Base-by-base conservation (phyloP, 2,797 vertebrate genomes). In the Numenius phaeopus region DNA sequence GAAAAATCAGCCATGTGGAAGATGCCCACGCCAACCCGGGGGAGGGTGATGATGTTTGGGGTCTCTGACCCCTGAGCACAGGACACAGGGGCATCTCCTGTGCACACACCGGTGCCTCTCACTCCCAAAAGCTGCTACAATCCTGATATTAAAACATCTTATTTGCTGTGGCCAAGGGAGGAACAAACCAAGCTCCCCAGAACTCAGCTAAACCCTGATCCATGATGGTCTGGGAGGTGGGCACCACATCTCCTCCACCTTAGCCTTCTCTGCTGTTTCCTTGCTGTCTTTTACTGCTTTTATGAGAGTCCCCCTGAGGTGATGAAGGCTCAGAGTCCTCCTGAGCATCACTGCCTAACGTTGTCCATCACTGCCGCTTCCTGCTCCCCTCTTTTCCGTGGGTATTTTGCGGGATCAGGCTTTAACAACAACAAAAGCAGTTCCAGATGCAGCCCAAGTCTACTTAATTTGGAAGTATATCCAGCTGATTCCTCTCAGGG, bases 151-250 rank as follows among this genome's bases (percentile, higher is more conserved):
- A 29, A 83, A 83, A 39, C 22, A 2, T 8, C 23, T 19, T 3
- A 0, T 67, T 67, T 55, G 11, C n/a, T 22, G 21, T 0, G 0
- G 27, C 16, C 30, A 8, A 39, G 22, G 14, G 22, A 37, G 23
- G 23, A 67, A n/a, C 4, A 8, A 57, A 87, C 32, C 2, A 7
- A 44, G 5, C 39, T 77, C 17, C 29, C 7, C 1, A 1, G 61
- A 67, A 39, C 44, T 83, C 49, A 37, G 34, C 6, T 64, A 26
- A 87, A 22, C 22, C 34, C 49, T 77, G 39, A 27, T 30, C 19
- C 12, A 3, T 59, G 49, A 34, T 49, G 58, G 4, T 14, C 14
- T 15, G 27, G 13, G 26, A 54, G 27, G 26, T 4, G 18, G n/a
- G 26, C 42, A 37, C 27, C 34, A 21, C 17, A 23, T 49, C 40